phyloP scores from a whole-genome alignment of 2,797 vertebrate genomes.

The Lithobates pipiens region DNA sequence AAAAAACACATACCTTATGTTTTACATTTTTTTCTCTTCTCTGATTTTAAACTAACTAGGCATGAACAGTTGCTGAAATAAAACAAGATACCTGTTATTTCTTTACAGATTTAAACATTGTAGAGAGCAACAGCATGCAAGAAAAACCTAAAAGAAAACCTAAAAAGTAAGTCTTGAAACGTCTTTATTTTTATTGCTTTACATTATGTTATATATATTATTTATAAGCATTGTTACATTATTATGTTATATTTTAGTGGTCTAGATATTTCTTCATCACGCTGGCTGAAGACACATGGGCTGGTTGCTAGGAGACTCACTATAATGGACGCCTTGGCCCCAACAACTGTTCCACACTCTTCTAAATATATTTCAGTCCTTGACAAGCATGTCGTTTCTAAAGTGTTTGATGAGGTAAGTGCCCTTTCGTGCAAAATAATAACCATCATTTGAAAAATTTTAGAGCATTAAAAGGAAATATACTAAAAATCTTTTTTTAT shows the following conservation, averaged over 20 bases:
- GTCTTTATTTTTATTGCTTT: neutral
- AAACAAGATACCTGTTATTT: slow-evolving; percentile 28
- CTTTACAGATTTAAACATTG: slow-evolving; percentile 67
- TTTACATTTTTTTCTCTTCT: neutral
- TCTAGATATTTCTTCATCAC: slow-evolving; percentile 69
- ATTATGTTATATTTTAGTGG: slow-evolving; percentile 66
- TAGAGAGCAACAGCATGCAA: slow-evolving; percentile 3
- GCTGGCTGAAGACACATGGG: slow-evolving; percentile 79
- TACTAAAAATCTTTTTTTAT: too few species aligned
- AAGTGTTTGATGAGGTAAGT: slow-evolving; percentile 81
- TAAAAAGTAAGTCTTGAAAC: slow-evolving; percentile 62
- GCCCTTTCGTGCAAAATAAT: neutral
- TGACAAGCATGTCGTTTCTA: slow-evolving; percentile 78
- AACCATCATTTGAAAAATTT: too few species aligned
- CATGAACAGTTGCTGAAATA: neutral
- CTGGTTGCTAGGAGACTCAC: slow-evolving; percentile 78
- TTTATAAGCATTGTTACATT: slow-evolving; percentile 1
- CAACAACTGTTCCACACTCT: slow-evolving; percentile 67
- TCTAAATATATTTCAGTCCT: slow-evolving; percentile 75
- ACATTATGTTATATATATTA: neutral
- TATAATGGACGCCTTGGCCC: slow-evolving; percentile 76
- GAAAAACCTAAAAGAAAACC: slow-evolving; percentile 53
- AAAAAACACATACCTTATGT: too few species aligned
- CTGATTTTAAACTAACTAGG: neutral
- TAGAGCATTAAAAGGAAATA: too few species aligned